These are phyloP conservation scores for Meloidogyne chitwoodi DNA, from an alignment of 1,140 invertebrate genomes.

Conservation along the genomic window DNA sequence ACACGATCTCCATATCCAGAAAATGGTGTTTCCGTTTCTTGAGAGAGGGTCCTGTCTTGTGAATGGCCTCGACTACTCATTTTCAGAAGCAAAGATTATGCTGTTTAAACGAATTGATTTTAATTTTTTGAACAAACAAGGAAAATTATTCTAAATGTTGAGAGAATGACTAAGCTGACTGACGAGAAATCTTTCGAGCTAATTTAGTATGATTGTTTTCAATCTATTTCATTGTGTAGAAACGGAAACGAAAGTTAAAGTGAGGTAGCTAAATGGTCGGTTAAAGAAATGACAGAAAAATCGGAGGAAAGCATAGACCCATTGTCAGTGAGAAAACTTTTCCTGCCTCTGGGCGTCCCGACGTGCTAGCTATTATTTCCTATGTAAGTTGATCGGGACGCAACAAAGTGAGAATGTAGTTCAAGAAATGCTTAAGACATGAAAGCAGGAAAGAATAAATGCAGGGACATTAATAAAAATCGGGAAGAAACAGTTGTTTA, in stretches of 20 bases:
- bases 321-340: neutral
- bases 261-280: neutral
- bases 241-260: neutral
- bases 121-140: neutral
- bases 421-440: neutral
- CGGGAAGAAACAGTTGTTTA: neutral
- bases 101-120: neutral
- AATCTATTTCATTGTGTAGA: neutral
- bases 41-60: constrained; percentile 26
- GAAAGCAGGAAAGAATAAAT: neutral
- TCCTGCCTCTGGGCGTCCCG: neutral
- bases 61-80: constrained; percentile 42
- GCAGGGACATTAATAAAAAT: neutral
- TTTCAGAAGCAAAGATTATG: neutral
- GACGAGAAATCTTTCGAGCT: neutral
- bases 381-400: neutral
- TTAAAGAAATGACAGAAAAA: neutral
- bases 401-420: neutral
- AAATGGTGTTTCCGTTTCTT: constrained; percentile 45
- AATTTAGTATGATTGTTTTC: neutral
- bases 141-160: neutral
- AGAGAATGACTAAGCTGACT: no score
- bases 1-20: constrained; percentile 56
- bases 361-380: neutral
- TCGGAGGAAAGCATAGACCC: no score